Evolutionary conservation across 2,888 invertebrate species (phyloP).

Genomic region (Heliconius erato): DNA sequence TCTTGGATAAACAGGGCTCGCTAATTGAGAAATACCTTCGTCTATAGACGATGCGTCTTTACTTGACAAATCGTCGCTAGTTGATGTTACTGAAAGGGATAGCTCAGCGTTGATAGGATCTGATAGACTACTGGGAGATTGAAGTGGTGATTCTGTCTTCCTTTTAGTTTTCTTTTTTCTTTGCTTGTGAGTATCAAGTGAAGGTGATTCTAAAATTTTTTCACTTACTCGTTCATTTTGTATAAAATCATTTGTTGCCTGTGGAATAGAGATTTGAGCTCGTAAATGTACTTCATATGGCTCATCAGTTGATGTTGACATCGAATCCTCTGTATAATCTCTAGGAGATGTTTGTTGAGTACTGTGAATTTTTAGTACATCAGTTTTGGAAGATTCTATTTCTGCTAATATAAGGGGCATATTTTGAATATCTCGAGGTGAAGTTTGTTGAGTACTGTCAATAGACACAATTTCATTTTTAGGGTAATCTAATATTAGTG

Average conservation of each 20-base stretch:
- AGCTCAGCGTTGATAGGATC: constrained; percentile 82
- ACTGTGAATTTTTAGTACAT: constrained; percentile 55
- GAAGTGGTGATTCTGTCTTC: constrained; percentile 72
- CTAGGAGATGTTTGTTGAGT: constrained; percentile 86
- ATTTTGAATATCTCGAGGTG: constrained; percentile 53
- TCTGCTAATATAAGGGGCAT: constrained; percentile 20
- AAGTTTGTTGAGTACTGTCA: constrained; percentile 70
- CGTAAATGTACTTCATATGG: constrained; percentile 87
- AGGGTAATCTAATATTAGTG: constrained; percentile 57
- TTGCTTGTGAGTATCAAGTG: constrained; percentile 73
- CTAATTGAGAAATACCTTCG: constrained; percentile 80
- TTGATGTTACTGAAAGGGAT: constrained; percentile 78
- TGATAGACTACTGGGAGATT: constrained; percentile 81
- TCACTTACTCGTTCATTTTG: constrained; percentile 73
- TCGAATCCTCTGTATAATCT: constrained; percentile 80
- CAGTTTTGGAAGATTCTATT: constrained; percentile 37
- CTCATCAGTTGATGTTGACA: constrained; percentile 83
- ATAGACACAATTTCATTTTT: constrained; percentile 60
- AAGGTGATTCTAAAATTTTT: constrained; percentile 66
- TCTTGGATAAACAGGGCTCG: constrained; percentile 62
- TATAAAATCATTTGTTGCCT: constrained; percentile 73
- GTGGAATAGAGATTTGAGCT: constrained; percentile 85
- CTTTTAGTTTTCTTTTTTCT: constrained; percentile 77
- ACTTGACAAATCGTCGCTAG: constrained; percentile 77
- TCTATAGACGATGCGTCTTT: constrained; percentile 78